Evolutionary conservation across 2,113 vertebrate genomes (phyloP).

Genomic region (Sminthopsis crassicaudata): DNA sequence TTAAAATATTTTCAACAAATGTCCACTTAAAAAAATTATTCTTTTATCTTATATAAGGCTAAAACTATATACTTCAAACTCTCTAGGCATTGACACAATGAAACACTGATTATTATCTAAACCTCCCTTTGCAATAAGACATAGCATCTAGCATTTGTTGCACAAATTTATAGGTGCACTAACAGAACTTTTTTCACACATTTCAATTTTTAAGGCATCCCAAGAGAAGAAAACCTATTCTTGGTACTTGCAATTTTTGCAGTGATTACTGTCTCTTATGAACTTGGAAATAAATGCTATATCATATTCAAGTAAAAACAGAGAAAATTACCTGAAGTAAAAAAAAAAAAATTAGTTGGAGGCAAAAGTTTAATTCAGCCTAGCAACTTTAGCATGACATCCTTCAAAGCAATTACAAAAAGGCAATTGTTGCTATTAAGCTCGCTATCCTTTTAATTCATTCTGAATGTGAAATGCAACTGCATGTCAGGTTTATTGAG

Average conservation of each 20-base stretch:
- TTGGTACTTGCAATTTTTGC: not conserved
- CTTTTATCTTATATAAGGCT: not conserved
- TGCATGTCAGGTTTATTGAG: not conserved
- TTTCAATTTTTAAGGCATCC: constrained; percentile 35
- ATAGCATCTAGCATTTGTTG: not conserved
- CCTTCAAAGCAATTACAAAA: not conserved
- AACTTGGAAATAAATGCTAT: constrained; percentile 1
- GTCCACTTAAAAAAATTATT: not conserved
- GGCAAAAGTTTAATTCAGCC: not conserved
- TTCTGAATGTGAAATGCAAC: not conserved
- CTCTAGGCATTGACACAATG: not conserved
- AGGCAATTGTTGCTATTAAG: not conserved
- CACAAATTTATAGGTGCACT: not conserved
- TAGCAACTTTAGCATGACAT: constrained; percentile 23
- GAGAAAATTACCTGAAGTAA: not conserved
- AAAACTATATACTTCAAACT: constrained; percentile 38
- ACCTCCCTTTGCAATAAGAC: not conserved
- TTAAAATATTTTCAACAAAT: not conserved
- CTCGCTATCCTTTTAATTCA: not conserved
- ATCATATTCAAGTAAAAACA: not conserved
- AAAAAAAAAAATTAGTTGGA: not conserved
- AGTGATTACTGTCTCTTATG: constrained; percentile 36
- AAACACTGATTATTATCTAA: constrained; percentile 37
- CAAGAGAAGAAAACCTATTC: not conserved
- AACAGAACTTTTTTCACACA: not conserved